These are phyloP conservation scores for Patiria miniata DNA, from an alignment of 35 echinoderm and acorn worm genomes.

Conservation along the genomic window DNA sequence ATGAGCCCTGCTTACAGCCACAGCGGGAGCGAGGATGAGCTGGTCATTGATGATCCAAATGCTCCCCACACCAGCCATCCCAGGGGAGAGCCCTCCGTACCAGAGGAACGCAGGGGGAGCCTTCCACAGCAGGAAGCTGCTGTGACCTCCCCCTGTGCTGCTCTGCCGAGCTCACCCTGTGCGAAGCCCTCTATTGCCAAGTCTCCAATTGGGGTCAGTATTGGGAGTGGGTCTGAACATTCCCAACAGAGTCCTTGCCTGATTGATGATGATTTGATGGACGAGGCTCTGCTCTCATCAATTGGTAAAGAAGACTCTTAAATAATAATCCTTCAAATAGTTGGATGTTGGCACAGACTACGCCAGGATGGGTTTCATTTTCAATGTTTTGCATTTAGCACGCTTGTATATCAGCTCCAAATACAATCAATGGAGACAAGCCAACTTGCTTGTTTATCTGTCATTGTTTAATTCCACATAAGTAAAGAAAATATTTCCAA, in stretches of 20 bases:
- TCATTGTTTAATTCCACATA: too few species aligned
- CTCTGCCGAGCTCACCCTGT: constrained; percentile 55
- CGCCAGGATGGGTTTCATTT: too few species aligned
- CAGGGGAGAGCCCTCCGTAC: constrained; percentile 18
- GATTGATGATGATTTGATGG: constrained; percentile 97
- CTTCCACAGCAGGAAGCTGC: constrained; percentile 46
- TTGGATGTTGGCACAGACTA: too few species aligned
- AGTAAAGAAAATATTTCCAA: too few species aligned
- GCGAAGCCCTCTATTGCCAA: constrained; percentile 63
- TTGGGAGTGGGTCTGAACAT: neutral
- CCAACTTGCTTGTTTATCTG: too few species aligned
- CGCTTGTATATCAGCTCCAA: too few species aligned
- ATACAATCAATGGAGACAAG: too few species aligned
- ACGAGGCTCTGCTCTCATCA: constrained; percentile 74
- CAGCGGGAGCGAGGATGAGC: constrained; percentile 71
- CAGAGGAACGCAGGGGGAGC: constrained; percentile 37
- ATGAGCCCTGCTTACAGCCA: constrained; percentile 67
- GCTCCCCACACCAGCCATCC: constrained; percentile 34
- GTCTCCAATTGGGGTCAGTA: constrained; percentile 62
- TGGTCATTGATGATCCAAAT: constrained; percentile 74
- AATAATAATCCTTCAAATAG: neutral
- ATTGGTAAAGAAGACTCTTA: constrained; percentile 39
- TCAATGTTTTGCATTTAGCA: too few species aligned
- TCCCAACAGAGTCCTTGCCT: constrained; percentile 70
- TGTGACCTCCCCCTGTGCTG: constrained; percentile 35